Percentiles rank a stretch among this genome's conserved stretches.
Evolutionary conservation across 2,113 vertebrate genomes (phyloP).

Genomic region (Acrocephalus kingi): DNA sequence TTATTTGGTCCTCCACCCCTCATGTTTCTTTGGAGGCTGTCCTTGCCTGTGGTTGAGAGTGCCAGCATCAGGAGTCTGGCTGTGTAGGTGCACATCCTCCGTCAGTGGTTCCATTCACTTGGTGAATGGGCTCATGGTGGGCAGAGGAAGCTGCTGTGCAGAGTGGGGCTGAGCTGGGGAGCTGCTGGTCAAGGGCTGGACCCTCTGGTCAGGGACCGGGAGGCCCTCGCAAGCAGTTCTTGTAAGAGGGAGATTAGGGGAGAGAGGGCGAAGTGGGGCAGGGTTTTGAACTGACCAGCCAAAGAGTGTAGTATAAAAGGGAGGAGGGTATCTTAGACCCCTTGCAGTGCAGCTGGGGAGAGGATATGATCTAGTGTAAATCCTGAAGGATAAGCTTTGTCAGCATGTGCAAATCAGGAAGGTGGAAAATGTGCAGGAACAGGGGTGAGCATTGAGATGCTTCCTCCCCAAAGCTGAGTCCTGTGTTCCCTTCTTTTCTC

Average conservation of each 20-base stretch:
- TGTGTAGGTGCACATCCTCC: neutral
- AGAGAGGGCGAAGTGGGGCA: neutral
- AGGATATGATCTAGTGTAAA: neutral
- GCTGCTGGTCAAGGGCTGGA: neutral
- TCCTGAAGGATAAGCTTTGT: neutral
- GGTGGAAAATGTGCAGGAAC: neutral
- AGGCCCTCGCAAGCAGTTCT: neutral
- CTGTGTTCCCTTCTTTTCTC: neutral
- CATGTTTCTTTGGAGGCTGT: neutral
- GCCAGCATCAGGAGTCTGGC: neutral
- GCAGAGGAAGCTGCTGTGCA: neutral
- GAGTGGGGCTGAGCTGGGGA: neutral
- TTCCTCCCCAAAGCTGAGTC: neutral
- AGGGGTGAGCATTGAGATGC: neutral
- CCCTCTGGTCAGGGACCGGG: neutral
- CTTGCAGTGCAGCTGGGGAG: neutral
- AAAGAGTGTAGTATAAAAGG: neutral
- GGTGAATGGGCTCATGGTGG: neutral
- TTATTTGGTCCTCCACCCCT: neutral
- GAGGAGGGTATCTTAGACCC: neutral
- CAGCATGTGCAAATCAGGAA: neutral
- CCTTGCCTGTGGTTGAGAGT: neutral
- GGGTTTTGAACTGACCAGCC: neutral
- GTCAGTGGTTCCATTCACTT: neutral
- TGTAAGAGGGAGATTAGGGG: neutral